Base-by-base conservation (phyloP, 2,797 vertebrate species). In the Eupleurogrammus muticus region DNA sequence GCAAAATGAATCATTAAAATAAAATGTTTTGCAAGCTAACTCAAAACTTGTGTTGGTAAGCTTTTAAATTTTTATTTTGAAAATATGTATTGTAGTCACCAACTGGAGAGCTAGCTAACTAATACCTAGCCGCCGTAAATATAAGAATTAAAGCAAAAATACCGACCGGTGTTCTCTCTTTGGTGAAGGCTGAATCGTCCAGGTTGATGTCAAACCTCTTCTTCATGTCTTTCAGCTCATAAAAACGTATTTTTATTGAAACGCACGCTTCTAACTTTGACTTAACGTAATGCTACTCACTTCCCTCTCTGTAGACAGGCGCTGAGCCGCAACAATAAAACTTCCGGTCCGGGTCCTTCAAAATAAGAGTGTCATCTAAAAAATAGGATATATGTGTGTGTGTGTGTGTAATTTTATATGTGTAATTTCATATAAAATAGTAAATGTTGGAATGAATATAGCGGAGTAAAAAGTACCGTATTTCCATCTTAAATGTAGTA, bases 181-280 rank as follows among this genome's bases (percentile, higher is more conserved):
- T 93, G 5, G 84, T 91, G 60, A 94, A 94, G 50, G 85, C 85
- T 13, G 93, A 89, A 70, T 95, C 92, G 47, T 94, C 92, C 23
- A 94, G 58, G 73, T 94, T 92, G 38, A 95, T 92, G 62, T 91
- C 89, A 72, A 94, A 95, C 58, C 90, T 91, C 66, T 91, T 94
- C 80, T 90, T 90, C 86, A 84, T 91, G 51, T 81, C 57, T 66
- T 53, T 49, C 0, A 47, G 34, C 8, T 42, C 3, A 50, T 16
- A 0, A 50, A 36, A 1, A 54, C 16, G 16, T 17, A 1, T 42
- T 52, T 9, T 32, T 0, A 44, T 52, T 1, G 42, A 21, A 55
- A 59, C 17, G 21, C 65, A 50, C 63, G 5, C 0, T 3, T 61
- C 6, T 11, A 1, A 23, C 0, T 35, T 4, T 7, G 46, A 34